A percentile compares a stretch with the other conserved stretches of the same genome.
These are phyloP conservation scores for Lepidotrigona ventralis DNA, from an alignment of 1,140 invertebrate genomes.

Conservation along the genomic window DNA sequence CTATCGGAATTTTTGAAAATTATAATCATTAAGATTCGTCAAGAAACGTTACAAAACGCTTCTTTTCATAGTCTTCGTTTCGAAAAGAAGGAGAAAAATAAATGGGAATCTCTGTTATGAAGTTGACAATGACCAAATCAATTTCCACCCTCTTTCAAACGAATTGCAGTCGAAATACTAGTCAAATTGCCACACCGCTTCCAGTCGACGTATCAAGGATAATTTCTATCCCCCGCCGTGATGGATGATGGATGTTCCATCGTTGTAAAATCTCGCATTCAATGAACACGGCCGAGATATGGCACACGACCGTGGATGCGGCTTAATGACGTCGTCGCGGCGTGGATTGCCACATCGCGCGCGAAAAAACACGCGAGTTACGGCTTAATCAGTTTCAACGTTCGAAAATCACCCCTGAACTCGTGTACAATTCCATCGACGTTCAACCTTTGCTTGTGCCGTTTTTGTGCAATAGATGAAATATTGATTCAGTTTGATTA, in stretches of 20 bases:
- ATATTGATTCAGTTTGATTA: too few species aligned
- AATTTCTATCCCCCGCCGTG: slow-evolving; percentile 26
- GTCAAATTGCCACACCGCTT: background rate
- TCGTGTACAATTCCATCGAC: slow-evolving; percentile 5
- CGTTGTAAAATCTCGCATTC: slow-evolving; percentile 41
- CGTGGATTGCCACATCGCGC: slow-evolving; percentile 23
- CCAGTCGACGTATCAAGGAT: background rate
- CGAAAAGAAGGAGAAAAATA: too few species aligned
- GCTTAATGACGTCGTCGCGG: slow-evolving; percentile 47
- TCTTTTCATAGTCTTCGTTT: too few species aligned
- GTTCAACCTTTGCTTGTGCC: background rate
- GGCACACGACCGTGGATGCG: slow-evolving; percentile 42
- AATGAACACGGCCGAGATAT: slow-evolving; percentile 50
- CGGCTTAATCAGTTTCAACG: slow-evolving; percentile 54
- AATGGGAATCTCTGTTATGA: too few species aligned
- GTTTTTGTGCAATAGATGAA: background rate
- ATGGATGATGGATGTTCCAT: slow-evolving; percentile 16
- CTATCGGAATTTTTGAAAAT: too few species aligned
- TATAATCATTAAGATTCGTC: too few species aligned
- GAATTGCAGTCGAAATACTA: background rate
- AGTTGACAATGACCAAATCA: too few species aligned
- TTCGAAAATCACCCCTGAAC: background rate
- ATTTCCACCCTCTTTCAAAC: background rate
- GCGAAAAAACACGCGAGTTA: slow-evolving; percentile 42
- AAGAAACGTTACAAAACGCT: too few species aligned